Evolutionary conservation across 2,797 vertebrate species (phyloP).

Genomic region (Cottoperca gobio): DNA sequence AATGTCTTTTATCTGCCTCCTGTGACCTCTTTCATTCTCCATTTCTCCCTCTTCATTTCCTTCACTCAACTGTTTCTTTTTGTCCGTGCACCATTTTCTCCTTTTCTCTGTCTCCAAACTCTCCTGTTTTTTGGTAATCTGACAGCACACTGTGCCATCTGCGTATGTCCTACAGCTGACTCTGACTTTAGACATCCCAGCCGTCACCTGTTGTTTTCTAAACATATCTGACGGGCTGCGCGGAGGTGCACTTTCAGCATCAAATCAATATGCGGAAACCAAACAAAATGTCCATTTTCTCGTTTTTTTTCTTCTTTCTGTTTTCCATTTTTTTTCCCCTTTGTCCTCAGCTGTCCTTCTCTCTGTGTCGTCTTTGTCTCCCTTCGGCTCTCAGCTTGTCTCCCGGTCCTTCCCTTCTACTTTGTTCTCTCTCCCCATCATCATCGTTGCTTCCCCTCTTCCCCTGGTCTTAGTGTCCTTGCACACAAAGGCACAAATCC

Average conservation of each 20-base stretch:
- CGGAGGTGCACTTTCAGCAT: conserved; percentile 42
- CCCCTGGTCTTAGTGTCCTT: conserved; percentile 53
- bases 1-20: conserved; percentile 79
- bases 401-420: conserved; percentile 48
- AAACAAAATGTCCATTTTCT: conserved; percentile 35
- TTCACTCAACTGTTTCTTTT: conserved; percentile 47
- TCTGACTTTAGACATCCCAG: conserved; percentile 42
- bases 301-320: background rate
- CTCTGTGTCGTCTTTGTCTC: conserved; percentile 43
- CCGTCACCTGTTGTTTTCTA: conserved; percentile 64
- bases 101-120: conserved; percentile 18
- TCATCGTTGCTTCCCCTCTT: conserved; percentile 33
- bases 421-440: conserved; percentile 55
- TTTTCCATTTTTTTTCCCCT: conserved; percentile 15
- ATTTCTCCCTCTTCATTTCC: conserved; percentile 62
- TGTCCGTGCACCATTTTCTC: background rate
- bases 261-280: conserved; percentile 44
- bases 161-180: conserved; percentile 29
- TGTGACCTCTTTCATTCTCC: conserved; percentile 76
- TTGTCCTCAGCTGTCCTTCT: conserved; percentile 64
- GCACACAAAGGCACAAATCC: conserved; percentile 50
- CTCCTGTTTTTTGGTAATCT: conserved; percentile 22
- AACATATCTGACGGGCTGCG: conserved; percentile 37
- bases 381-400: conserved; percentile 60
- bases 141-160: conserved; percentile 32